Evolutionary conservation across 2,888 invertebrate genomes (phyloP), one percentile per base, ranked within the genome.

Genomic region (Drosophila austrosaltans): DNA sequence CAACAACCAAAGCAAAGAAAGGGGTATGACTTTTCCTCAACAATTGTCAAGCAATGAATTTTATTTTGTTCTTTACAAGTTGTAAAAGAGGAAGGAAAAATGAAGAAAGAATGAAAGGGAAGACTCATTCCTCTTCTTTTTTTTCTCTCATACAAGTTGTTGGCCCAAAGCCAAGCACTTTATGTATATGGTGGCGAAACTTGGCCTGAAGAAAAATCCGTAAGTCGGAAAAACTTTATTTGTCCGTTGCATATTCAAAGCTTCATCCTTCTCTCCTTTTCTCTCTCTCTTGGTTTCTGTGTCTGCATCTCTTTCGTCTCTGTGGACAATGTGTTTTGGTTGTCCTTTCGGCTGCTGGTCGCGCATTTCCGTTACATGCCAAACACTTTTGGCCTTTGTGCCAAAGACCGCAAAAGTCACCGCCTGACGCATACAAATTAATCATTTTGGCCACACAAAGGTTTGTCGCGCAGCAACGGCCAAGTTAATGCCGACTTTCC

Each of bases 341-440:
- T 63, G 42, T 62, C 59, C 57, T 32, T 22, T 65, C 53, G 59
- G 82, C 78, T 80, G 74, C 88, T 81, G 72, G 76, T 69, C 88
- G 83, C 86, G 83, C 88, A 88, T 83, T 83, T 83, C 83, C 88
- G 83, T 86, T 75, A 83, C 88, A 83, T 86, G 83, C 88, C 83
- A 83, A 83, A 83, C 83, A 83, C 83, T 86, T 83, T 86, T 88
- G 87, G 81, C 83, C 83, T 83, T 83, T 83, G 82, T 83, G 81
- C 82, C 81, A 76, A 48, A 60, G 81, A 83, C 88, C 83, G 72
- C 83, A 83, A 77, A 86, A 83, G 83, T 83, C 88, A 88, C 79
- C 83, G 83, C 80, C 68, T 71, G 78, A 79, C 81, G 83, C 83
- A 83, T 83, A 83, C 83, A 83, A 83, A 83, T 83, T 83, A 83